These are phyloP conservation scores for Todiramphus saurophagus DNA, from an alignment of 2,113 vertebrate genomes.

Conservation along the genomic window DNA sequence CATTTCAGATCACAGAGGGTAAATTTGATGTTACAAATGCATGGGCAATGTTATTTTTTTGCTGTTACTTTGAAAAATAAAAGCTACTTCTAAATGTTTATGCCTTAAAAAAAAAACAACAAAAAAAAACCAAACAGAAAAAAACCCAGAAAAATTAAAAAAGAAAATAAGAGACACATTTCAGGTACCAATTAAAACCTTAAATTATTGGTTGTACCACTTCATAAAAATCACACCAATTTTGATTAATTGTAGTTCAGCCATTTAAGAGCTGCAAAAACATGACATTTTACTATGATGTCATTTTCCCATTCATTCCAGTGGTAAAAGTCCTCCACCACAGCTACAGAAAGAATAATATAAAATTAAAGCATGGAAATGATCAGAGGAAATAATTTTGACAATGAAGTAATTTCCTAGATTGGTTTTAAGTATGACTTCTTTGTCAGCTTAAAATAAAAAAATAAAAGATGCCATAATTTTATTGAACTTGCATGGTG, in stretches of 20 bases:
- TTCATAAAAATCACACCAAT: constrained; percentile 71
- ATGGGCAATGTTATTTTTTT: not conserved
- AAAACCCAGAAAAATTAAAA: too few species aligned
- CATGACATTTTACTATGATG: constrained; percentile 61
- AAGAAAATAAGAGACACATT: not conserved
- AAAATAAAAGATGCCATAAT: constrained; percentile 48
- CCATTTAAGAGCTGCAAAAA: constrained; percentile 64
- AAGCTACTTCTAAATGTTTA: not conserved
- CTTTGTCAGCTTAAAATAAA: constrained; percentile 69
- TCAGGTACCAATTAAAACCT: constrained; percentile 50
- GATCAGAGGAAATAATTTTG: constrained; percentile 69
- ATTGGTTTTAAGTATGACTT: constrained; percentile 61
- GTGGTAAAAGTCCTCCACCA: constrained; percentile 37
- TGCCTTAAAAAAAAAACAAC: not conserved
- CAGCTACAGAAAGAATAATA: constrained; percentile 59
- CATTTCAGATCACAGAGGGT: not conserved
- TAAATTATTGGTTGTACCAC: constrained; percentile 61
- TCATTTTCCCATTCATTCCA: constrained; percentile 65
- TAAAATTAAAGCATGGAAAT: constrained; percentile 60
- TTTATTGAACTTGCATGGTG: constrained; percentile 56
- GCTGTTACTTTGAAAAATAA: not conserved
- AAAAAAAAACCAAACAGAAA: too few species aligned
- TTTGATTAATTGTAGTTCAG: constrained; percentile 63
- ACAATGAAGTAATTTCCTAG: constrained; percentile 73
- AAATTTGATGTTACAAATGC: too few species aligned